Conservation (phyloP, 2,113 vertebrate genomes). For the Ammodytes dubius region DNA sequence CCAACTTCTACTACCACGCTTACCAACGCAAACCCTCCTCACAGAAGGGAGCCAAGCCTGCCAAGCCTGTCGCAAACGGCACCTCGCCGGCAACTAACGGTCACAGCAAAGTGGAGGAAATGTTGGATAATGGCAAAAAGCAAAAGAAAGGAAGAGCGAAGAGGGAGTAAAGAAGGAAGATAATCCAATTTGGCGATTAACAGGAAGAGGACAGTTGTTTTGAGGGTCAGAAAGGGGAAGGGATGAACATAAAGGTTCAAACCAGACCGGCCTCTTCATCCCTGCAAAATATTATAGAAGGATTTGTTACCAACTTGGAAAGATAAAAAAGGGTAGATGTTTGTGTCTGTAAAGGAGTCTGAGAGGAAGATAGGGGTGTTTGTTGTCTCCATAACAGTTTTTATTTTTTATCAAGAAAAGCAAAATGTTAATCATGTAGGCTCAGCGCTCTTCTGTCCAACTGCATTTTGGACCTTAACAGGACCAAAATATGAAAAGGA, state of each 20-base stretch:
- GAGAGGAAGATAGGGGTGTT: constrained; percentile 41
- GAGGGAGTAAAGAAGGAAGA: constrained; percentile 83
- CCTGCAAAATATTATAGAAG: constrained; percentile 48
- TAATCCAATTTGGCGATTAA: constrained; percentile 67
- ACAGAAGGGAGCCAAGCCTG: constrained; percentile 85
- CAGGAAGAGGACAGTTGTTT: constrained; percentile 49
- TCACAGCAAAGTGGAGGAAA: constrained; percentile 86
- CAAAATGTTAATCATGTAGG: constrained; percentile 62
- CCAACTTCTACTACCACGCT: constrained; percentile 98
- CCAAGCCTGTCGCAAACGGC: constrained; percentile 88
- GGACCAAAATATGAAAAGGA: constrained; percentile 60
- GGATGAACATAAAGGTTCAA: constrained; percentile 35
- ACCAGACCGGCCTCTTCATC: constrained; percentile 32
- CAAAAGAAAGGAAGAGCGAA: constrained; percentile 88
- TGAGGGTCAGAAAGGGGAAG: constrained; percentile 34
- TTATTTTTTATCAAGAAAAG: constrained; percentile 56
- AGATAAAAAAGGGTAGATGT: constrained; percentile 60
- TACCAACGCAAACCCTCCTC: constrained; percentile 88
- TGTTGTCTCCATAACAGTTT: constrained; percentile 56
- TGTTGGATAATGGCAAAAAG: constrained; percentile 89
- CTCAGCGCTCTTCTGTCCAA: constrained; percentile 61
- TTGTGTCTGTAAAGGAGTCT: constrained; percentile 63
- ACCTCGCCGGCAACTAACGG: constrained; percentile 82
- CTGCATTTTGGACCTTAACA: constrained; percentile 52
- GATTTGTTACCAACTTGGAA: constrained; percentile 64